Percentiles rank a stretch among this genome's conserved stretches.
Evolutionary conservation across 2,113 vertebrate genomes (phyloP).

Genomic region (Phyllopteryx taeniolatus): DNA sequence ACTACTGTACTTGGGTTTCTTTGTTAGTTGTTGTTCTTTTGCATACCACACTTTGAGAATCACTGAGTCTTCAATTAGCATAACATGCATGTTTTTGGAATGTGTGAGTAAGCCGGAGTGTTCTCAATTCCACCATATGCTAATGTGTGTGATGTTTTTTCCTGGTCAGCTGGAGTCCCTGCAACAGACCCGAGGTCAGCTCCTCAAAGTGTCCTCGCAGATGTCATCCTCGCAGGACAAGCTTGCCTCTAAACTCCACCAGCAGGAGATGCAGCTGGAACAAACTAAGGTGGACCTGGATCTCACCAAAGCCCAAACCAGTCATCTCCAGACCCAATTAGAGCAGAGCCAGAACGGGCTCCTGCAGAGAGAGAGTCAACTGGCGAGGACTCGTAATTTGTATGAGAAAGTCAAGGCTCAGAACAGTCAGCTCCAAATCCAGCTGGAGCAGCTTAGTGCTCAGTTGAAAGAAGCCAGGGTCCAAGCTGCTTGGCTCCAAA

Average conservation of each 20-base stretch:
- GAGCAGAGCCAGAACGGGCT: conserved; percentile 71
- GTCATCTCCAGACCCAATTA: conserved; percentile 56
- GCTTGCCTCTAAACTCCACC: conserved; percentile 71
- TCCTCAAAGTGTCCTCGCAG: conserved; percentile 72
- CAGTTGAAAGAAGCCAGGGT: conserved; percentile 63
- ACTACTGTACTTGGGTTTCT: too few relatives aligned
- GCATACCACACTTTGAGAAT: neutral
- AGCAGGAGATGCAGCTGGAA: conserved; percentile 52
- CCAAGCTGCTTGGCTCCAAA: conserved; percentile 67
- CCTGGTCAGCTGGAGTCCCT: conserved; percentile 65
- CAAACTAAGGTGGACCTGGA: conserved; percentile 62
- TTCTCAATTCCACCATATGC: neutral
- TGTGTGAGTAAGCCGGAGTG: neutral
- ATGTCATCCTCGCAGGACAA: conserved; percentile 78
- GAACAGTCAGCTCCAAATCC: conserved; percentile 55
- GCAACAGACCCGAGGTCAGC: conserved; percentile 72
- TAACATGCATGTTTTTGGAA: neutral
- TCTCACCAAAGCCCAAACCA: conserved; percentile 59
- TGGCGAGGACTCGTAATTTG: conserved; percentile 40
- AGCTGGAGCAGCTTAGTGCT: conserved; percentile 67
- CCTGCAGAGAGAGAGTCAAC: conserved; percentile 38
- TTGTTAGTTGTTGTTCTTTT: too few relatives aligned
- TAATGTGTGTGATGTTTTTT: neutral
- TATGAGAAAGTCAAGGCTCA: conserved; percentile 64
- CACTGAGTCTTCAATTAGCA: too few relatives aligned